Base-by-base conservation (phyloP, 2,797 vertebrate species). In the Lithobates sylvaticus region DNA sequence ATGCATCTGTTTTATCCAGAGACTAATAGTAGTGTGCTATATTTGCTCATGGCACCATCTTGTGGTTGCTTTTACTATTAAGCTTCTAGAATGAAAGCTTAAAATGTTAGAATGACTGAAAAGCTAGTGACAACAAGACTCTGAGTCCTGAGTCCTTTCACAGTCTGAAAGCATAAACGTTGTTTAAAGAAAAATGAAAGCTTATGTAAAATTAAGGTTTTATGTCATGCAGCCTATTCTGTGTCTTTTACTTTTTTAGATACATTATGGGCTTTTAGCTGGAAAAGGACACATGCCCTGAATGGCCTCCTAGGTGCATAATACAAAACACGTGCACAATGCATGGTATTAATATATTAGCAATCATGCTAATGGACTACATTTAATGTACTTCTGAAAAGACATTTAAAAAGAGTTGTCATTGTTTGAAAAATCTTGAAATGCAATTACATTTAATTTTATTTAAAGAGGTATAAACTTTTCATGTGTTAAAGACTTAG, bases 21-120 rank as follows among this genome's bases (percentile, higher is more conserved):
- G 0, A 42, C 27, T 82, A 18, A 36, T 44, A 73, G 80, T 10
- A 8, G 0, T 34, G 69, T 73, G 23, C 8, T 78, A 65, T 10
- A 72, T 86, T 86, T 86, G 71, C 74, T 78, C 39, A 77, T 70
- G 76, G 85, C 85, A 72, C 85, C 85, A 82, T 86, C 85, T 77
- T 50, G 85, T 86, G 80, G 85, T 72, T 70, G 72, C 73, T 86
- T 21, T 26, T 86, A 47, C 47, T 71, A 81, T 71, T 69, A 81
- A 29, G 70, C 47, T 34, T 67, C 26, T 16, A 4, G 26, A 15
- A 67, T 13, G 12, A 84, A 84, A 34, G 21, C 13, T 3, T 21
- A 72, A 71, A 64, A 73, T 72, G 36, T 82, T 82, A 42, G 15
- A 5, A 12, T 26, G 2, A 65, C n/a, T 64, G n/a, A 16, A 23